These are phyloP conservation scores for Eilema caniola DNA, from an alignment of 2,888 invertebrate species.

Conservation along the genomic window DNA sequence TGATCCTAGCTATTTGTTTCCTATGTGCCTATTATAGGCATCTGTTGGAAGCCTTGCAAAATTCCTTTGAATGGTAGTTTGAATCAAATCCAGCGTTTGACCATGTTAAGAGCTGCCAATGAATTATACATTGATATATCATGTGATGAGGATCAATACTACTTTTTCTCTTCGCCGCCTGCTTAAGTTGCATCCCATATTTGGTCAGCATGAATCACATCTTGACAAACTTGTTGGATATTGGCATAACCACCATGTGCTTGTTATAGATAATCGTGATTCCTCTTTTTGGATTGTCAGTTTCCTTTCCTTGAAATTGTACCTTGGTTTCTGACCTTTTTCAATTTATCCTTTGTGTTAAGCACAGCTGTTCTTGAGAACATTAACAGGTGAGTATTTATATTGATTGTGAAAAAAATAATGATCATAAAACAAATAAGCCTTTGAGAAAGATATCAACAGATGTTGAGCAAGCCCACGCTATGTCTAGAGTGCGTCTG, in stretches of 20 bases:
- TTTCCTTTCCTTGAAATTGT: conserved; percentile 32
- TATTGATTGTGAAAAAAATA: conserved; percentile 31
- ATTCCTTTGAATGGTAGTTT: conserved; percentile 64
- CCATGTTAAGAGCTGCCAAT: conserved; percentile 69
- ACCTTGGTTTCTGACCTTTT: conserved; percentile 30
- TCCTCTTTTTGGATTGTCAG: conserved; percentile 22
- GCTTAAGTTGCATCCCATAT: conserved; percentile 64
- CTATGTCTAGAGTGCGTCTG: conserved; percentile 25
- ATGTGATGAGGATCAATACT: conserved; percentile 60
- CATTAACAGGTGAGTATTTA: conserved; percentile 31
- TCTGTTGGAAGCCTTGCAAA: conserved; percentile 61
- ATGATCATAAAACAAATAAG: conserved; percentile 32
- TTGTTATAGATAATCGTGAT: conserved; percentile 33
- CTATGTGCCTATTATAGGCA: conserved; percentile 67
- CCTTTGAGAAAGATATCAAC: conserved; percentile 30
- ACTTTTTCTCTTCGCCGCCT: conserved; percentile 62
- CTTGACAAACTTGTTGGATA: conserved; percentile 57
- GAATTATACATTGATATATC: conserved; percentile 67
- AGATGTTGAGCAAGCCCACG: conserved; percentile 35
- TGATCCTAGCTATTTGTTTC: conserved; percentile 62
- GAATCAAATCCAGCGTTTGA: conserved; percentile 61
- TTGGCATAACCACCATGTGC: conserved; percentile 38
- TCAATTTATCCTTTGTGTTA: conserved; percentile 24
- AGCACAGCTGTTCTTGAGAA: conserved; percentile 32
- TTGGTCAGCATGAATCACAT: conserved; percentile 69